Evolutionary conservation across 2,888 invertebrate genomes (phyloP).

Genomic region (Aricia artaxerxes): DNA sequence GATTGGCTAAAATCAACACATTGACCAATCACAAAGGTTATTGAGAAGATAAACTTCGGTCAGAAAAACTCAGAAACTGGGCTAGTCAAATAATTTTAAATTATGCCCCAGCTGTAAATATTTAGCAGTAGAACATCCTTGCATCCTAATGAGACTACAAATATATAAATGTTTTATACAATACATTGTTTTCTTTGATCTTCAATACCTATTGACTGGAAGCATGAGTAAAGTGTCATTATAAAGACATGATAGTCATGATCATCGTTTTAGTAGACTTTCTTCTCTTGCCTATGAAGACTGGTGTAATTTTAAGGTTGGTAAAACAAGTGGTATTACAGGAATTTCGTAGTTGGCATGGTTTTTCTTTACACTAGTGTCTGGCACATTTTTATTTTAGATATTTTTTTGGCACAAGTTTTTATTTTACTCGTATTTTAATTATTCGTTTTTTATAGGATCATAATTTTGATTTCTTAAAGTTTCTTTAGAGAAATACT

Average conservation of each 20-base stretch:
- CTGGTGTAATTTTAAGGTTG: conserved; percentile 12
- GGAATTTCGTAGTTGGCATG: not conserved
- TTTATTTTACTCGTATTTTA: not conserved
- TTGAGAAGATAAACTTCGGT: not conserved
- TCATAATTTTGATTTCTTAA: not conserved
- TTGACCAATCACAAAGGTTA: not conserved
- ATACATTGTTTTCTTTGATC: conserved; percentile 26
- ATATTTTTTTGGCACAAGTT: not conserved
- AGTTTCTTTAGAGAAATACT: not conserved
- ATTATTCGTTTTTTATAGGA: not conserved
- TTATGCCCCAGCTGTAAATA: not conserved
- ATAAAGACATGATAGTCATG: not conserved
- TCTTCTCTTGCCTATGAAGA: not conserved
- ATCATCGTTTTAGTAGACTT: not conserved
- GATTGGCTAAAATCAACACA: not conserved
- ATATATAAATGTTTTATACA: conserved; percentile 26
- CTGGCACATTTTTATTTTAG: not conserved
- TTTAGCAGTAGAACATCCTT: not conserved
- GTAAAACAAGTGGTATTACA: not conserved
- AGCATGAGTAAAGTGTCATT: not conserved
- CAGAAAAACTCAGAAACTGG: too few relatives aligned
- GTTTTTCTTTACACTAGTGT: not conserved
- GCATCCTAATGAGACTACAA: conserved; percentile 1
- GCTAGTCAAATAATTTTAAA: not conserved
- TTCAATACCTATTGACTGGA: not conserved